Evolutionary conservation across 2,888 invertebrate genomes (phyloP), one percentile per base, ranked within the genome.

Genomic region (Corbicula japonica): DNA sequence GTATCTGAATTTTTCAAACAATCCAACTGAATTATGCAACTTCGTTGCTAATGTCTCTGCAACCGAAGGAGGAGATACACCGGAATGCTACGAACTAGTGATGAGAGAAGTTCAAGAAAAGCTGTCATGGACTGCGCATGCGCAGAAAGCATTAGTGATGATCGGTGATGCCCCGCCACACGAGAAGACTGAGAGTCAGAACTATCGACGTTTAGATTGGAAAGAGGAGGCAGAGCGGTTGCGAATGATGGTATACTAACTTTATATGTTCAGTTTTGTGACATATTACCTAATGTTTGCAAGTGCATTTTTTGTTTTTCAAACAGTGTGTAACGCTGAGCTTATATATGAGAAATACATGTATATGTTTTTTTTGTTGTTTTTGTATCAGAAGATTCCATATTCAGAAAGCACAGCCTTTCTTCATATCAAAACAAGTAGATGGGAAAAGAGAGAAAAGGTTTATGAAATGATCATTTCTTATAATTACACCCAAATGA

Each of bases 81-180:
- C 85, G 2, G 89, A 90, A 70, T 89, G 89, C 50, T 90, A 90
- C 58, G 90, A 90, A 68, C 80, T 90, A 54, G 90, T 90, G 8
- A 85, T 90, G 66, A 65, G 82, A 46, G 78, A 90, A 38, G 89
- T 84, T 0, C 84, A 88, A n/a, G 82, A 84, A 41, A 61, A 82
- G 50, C 76, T 88, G 23, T 75, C 82, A 4, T 90, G 90, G 90
- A 85, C 78, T 28, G 66, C 84, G 0, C 80, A 83, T 21, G 80
- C 86, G 8, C 87, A 86, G 66, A 79, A 86, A 12, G 72, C 87
- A 1, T 70, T 90, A 58, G 86, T 90, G 10, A 80, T 90, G 85
- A 88, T 90, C 34, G 90, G 90, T 23, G 90, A 90, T 68, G 86
- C 86, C 12, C 61, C 52, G 2, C 82, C 82, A 8, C 82, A 82